Evolutionary conservation across 2,113 vertebrate genomes (phyloP), one percentile per base, ranked within the genome.

Genomic region (Hucho hucho): DNA sequence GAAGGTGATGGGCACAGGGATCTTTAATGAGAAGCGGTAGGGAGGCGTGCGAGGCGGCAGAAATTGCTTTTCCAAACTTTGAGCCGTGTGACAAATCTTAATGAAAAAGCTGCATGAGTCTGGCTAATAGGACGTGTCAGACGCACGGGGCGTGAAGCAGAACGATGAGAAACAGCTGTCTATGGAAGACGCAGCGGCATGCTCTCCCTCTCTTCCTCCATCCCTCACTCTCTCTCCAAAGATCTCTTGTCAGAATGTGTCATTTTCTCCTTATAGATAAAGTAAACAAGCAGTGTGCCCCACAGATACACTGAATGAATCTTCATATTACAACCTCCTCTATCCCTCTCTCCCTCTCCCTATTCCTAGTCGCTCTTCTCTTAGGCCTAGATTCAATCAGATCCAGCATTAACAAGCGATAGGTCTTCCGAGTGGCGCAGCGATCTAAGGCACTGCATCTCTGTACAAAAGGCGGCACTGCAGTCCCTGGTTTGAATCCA

Each of bases 111-210:
- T 1, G 58, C 0, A 3, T 1, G 74, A 78, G 75, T 2, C 4
- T 70, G 74, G n/a, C 81, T 88, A 85, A 88, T 74, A 63, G 72
- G 63, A 66, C 37, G 26, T 84, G 86, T 53, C 78, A 78, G 80
- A 87, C 70, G 77, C 77, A 77, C 66, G 0, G 32, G 84, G 84
- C 84, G 46, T 79, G 81, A 87, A 82, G 84, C 74, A 78, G 75
- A 81, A 73, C 46, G 66, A 87, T 82, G 75, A 81, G 73, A 84
- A 85, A 59, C 87, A 88, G 75, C 83, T 90, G 86, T 86, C 76
- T 79, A 77, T 28, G 25, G 22, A 65, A 78, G 79, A 70, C 2
- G 22, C 59, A 25, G 59, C 14, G 3, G 3, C 16, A 14, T 53
- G 49, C 12, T 69, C 73, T 75, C 22, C 59, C 70, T 84, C 69